Percentiles rank a stretch among this genome's conserved stretches.
These are phyloP conservation scores for Tenthredo livida DNA, from an alignment of 2,888 invertebrate genomes.

Conservation along the genomic window DNA sequence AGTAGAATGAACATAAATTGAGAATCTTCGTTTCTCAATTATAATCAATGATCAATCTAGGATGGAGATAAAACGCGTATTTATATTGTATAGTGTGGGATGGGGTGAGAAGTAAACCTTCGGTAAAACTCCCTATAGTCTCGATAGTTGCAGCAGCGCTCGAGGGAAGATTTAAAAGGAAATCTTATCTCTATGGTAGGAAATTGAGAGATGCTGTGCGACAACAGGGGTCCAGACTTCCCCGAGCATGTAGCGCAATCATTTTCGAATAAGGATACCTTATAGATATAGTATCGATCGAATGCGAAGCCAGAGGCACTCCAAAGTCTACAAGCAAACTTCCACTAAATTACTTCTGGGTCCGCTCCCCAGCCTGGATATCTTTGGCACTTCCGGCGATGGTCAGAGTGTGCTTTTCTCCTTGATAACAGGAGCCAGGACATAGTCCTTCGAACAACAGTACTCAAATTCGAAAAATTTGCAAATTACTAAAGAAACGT, in stretches of 20 bases:
- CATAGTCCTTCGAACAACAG: not conserved
- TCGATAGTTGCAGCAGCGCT: not conserved
- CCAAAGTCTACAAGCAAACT: conserved; percentile 36
- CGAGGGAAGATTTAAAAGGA: conserved; percentile 6
- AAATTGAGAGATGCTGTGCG: conserved; percentile 36
- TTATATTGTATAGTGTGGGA: not conserved
- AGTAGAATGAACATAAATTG: not conserved
- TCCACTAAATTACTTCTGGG: conserved; percentile 40
- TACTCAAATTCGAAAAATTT: not conserved
- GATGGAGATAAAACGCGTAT: not conserved
- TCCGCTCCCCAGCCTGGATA: not conserved
- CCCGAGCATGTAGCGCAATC: conserved; percentile 31
- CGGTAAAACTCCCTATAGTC: conserved; percentile 13
- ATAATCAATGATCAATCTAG: conserved; percentile 17
- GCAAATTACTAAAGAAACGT: not conserved
- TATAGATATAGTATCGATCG: conserved; percentile 20
- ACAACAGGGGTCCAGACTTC: conserved; percentile 28
- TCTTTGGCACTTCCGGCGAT: conserved; percentile 41
- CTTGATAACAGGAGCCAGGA: not conserved
- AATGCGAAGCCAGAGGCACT: conserved; percentile 20
- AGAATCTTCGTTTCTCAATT: not conserved
- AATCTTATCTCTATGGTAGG: conserved; percentile 30
- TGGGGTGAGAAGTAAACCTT: conserved; percentile 20
- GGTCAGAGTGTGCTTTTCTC: conserved; percentile 18
- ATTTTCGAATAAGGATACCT: conserved; percentile 38